Conservation (phyloP, 2,888 invertebrate genomes). For the Heterodera filipjevi region DNA sequence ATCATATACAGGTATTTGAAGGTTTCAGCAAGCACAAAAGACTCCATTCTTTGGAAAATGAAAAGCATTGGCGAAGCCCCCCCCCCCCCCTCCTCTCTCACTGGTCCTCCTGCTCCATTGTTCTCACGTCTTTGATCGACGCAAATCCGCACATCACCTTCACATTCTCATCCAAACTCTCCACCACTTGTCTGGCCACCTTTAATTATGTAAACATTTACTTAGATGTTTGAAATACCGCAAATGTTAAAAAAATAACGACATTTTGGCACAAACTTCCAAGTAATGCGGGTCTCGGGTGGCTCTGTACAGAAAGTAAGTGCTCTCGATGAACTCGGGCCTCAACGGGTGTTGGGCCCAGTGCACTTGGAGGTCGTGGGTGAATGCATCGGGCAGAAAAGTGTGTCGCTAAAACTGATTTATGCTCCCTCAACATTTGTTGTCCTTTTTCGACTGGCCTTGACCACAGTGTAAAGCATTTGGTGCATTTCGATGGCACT, state of each 20-base stretch:
- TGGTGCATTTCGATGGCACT: slow-evolving; percentile 99
- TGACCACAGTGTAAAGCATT: slow-evolving; percentile 97
- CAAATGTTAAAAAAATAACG: not conserved
- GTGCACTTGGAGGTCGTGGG: slow-evolving; percentile 94
- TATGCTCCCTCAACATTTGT: not conserved
- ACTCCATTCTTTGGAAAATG: slow-evolving; percentile 80
- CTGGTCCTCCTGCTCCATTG: slow-evolving; percentile 80
- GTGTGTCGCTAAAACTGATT: slow-evolving; percentile 76
- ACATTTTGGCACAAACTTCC: slow-evolving; percentile 75
- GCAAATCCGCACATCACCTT: slow-evolving; percentile 95
- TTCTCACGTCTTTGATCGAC: slow-evolving; percentile 91
- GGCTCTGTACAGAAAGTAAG: slow-evolving; percentile 91
- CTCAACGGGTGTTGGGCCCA: slow-evolving; percentile 97
- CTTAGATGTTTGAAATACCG: not conserved
- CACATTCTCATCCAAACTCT: slow-evolving; percentile 85
- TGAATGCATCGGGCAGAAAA: slow-evolving; percentile 97
- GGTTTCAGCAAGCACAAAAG: slow-evolving; percentile 94
- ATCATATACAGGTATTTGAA: slow-evolving; percentile 93
- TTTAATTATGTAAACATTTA: not conserved
- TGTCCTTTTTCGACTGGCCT: slow-evolving; percentile 65
- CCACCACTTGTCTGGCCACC: slow-evolving; percentile 72
- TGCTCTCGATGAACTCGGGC: slow-evolving; percentile 96
- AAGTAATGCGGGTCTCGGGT: slow-evolving; percentile 94
- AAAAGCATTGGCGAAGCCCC: not conserved
- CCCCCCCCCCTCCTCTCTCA: slow-evolving; percentile 51